A percentile compares a stretch with the other conserved stretches of the same genome.
These are phyloP conservation scores for Schizotus pectinicornis DNA, from an alignment of 2,888 invertebrate species.

Conservation along the genomic window DNA sequence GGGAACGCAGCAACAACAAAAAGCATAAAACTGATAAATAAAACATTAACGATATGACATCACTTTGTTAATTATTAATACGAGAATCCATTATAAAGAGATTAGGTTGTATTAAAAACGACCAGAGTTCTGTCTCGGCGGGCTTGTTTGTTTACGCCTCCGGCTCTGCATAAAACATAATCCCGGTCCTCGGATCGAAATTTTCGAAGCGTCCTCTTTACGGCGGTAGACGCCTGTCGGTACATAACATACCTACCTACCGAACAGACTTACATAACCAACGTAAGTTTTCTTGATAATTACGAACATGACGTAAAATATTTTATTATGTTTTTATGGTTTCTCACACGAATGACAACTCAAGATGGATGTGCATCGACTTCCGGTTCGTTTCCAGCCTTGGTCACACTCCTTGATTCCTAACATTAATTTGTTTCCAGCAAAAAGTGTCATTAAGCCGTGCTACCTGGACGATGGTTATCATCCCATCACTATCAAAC, in stretches of 20 bases:
- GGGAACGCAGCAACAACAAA: no score
- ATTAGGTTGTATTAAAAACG: no score
- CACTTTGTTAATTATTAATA: conserved; percentile 4
- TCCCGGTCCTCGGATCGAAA: no score
- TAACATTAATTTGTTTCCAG: conserved; percentile 42
- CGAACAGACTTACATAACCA: conserved; percentile 8
- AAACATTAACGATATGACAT: not conserved
- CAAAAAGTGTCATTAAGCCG: conserved; percentile 14
- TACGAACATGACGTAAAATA: conserved; percentile 46
- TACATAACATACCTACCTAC: no score
- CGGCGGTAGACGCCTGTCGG: no score
- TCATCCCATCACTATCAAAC: no score
- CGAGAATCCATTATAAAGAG: no score
- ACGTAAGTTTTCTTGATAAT: conserved; percentile 33
- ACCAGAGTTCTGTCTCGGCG: no score
- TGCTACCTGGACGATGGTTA: no score
- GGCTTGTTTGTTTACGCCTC: no score
- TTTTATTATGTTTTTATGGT: conserved; percentile 50
- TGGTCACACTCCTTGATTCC: conserved; percentile 54
- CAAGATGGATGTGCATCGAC: conserved; percentile 54
- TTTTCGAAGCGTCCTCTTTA: not conserved
- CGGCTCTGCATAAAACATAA: not conserved
- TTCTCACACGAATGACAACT: conserved; percentile 57
- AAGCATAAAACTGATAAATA: conserved; percentile 1
- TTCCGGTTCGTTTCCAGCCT: conserved; percentile 48